Evolutionary conservation across 2,888 invertebrate genomes (phyloP), one percentile per base, ranked within the genome.

Genomic region (Lomographa bimaculata): DNA sequence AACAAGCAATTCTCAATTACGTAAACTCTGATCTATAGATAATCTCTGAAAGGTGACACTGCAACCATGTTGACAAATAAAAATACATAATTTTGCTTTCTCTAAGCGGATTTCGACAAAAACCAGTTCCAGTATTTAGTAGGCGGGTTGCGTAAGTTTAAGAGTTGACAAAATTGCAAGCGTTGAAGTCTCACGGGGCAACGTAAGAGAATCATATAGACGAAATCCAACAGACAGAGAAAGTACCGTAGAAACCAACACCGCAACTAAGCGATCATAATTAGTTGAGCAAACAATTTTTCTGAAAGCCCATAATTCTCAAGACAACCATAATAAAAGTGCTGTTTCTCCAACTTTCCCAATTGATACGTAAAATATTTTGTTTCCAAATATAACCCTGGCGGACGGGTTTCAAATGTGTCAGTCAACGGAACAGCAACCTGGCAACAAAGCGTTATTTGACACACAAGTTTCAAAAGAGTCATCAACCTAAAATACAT

Each of bases 81-180:
- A 71, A 57, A 60, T 59, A 64, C 60, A 64, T 49, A 60, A 66
- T 61, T 46, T 60, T 52, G 73, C 84, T 85, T 83, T 86, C 84
- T 79, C 83, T 73, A 68, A 53, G 59, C 68, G 63, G 60, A 75
- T 66, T 64, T 71, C 46, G 61, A 50, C 58, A 62, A 65, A 71
- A 79, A 74, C 79, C 65, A 69, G 80, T 79, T 79, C 71, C 59
- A 58, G 59, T 64, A 64, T 73, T 69, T 60, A 51, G 64, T 67
- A 28, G 62, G 55, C 53, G 70, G n/a, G 69, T 84, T 84, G 72
- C 71, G 73, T 68, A 87, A 85, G 62, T 65, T 71, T 61, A 52
- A 60, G 51, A 61, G 77, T 75, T 76, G 76, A 79, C 78, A 78
- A 75, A 79, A 73, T 71, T 74, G 68, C 68, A 71, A 60, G 54